Evolutionary conservation across 2,888 invertebrate species (phyloP).

Genomic region (Pristionchus japonicus): DNA sequence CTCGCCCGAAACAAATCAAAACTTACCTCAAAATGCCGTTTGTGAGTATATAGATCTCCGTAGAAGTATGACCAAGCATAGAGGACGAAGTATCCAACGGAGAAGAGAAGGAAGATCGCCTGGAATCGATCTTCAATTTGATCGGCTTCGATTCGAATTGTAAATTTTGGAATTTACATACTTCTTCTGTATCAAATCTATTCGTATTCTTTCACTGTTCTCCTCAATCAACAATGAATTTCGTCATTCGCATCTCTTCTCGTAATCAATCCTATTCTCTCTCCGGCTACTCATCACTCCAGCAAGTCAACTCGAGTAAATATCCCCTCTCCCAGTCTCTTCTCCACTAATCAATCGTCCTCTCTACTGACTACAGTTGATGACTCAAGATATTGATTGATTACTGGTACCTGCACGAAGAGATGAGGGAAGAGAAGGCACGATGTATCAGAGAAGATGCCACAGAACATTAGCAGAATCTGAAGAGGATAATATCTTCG

Average conservation of each 20-base stretch:
- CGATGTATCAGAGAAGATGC: conserved; percentile 65
- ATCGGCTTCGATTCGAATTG: too few relatives aligned
- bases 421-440: conserved; percentile 69
- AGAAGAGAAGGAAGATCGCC: conserved; percentile 64
- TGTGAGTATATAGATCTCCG: conserved; percentile 67
- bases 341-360: not conserved
- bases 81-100: conserved; percentile 68
- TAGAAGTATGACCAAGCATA: conserved; percentile 73
- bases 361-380: not conserved
- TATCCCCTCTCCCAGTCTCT: not conserved
- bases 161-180: not conserved
- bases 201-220: not conserved
- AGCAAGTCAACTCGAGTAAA: not conserved
- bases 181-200: not conserved
- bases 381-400: not conserved
- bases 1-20: not conserved
- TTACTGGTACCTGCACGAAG: conserved; percentile 59
- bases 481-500: too few relatives aligned
- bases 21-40: conserved; percentile 59
- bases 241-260: not conserved
- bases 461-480: conserved; percentile 68
- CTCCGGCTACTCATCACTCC: not conserved
- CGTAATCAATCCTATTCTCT: not conserved
- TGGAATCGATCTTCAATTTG: not conserved
- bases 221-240: not conserved